Conservation (phyloP, 2,113 vertebrate genomes). For the Odontesthes bonariensis region DNA sequence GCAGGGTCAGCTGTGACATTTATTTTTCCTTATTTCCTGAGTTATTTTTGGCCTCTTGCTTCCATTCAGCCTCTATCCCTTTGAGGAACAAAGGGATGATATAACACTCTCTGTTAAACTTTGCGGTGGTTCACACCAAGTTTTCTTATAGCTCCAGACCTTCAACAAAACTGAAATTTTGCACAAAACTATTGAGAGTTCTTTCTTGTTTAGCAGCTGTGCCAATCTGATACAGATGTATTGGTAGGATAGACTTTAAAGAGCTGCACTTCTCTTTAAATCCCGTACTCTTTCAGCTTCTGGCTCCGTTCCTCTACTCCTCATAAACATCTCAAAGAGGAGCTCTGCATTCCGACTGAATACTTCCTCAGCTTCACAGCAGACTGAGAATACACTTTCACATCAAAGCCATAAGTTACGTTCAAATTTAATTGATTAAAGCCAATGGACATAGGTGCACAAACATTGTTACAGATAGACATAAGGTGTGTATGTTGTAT, state of each 20-base stretch:
- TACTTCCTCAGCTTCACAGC: constrained; percentile 10
- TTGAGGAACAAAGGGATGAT: constrained; percentile 26
- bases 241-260: not conserved
- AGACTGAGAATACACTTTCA: constrained; percentile 40
- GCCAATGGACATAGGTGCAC: not conserved
- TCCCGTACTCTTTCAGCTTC: not conserved
- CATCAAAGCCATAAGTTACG: constrained; percentile 51
- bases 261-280: too few species aligned
- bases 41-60: constrained; percentile 22
- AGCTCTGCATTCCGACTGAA: constrained; percentile 19
- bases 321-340: not conserved
- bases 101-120: constrained; percentile 27
- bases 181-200: not conserved
- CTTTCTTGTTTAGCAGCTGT: not conserved
- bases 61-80: constrained; percentile 8
- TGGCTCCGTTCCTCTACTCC: not conserved
- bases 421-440: constrained; percentile 50
- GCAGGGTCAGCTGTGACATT: constrained; percentile 38
- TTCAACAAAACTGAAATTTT: not conserved
- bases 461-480: not conserved
- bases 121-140: constrained; percentile 16
- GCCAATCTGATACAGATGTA: not conserved
- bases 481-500: not conserved
- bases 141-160: not conserved
- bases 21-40: constrained; percentile 4